phyloP scores from a whole-genome alignment of 2,113 vertebrate genomes.

The Vireo altiloquus region DNA sequence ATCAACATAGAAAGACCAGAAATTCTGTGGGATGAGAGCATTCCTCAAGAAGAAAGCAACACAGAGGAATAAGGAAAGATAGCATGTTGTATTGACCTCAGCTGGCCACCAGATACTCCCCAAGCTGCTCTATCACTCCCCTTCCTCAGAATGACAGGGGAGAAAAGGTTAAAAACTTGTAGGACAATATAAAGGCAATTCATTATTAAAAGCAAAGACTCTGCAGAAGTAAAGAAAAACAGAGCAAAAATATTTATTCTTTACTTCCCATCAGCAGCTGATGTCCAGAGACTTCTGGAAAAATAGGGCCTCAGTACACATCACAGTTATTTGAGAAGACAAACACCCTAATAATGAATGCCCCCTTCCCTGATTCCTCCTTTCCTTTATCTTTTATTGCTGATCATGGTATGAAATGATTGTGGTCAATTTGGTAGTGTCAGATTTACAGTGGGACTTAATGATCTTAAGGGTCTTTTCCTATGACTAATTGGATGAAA shows the following conservation, averaged over 20 bases:
- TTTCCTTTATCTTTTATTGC: neutral
- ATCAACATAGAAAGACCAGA: neutral
- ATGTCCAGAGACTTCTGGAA: neutral
- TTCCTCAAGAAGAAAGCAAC: neutral
- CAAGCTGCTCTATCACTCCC: neutral
- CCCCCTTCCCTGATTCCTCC: rapidly evolving
- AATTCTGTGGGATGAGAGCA: neutral
- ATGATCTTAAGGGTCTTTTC: neutral
- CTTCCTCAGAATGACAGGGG: neutral
- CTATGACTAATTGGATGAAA: neutral
- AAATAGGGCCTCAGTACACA: neutral
- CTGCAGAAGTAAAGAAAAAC: neutral
- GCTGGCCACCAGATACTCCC: neutral
- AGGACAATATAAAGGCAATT: neutral
- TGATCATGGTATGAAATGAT: neutral
- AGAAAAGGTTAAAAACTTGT: neutral
- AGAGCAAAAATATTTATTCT: neutral
- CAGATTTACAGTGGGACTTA: neutral
- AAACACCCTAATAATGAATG: neutral
- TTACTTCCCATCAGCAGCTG: neutral
- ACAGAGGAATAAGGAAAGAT: neutral
- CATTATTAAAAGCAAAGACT: neutral
- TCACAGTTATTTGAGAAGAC: neutral
- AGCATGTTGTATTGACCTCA: neutral
- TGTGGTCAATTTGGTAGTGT: no score